Evolutionary conservation across 2,113 vertebrate genomes (phyloP), one percentile per base, ranked within the genome.

Genomic region (Illadopsis cleaveri): DNA sequence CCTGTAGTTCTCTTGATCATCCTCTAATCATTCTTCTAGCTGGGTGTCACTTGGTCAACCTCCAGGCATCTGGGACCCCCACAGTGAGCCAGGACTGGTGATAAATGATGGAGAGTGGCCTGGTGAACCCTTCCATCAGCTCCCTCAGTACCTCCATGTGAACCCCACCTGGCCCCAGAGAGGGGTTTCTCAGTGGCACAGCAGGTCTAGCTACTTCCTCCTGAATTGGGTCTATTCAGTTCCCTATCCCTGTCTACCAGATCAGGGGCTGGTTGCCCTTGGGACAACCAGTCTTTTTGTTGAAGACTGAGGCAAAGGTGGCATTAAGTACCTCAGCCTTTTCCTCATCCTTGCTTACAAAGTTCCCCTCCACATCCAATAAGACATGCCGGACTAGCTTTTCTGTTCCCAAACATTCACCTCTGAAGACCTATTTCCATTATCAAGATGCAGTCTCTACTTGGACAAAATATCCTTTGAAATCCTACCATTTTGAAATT

Each of bases 361-460:
- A 23, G 21, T 16, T 54, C 17, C 12, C 54, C 40, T 76, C 40
- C 17, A n/a, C 6, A 48, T 76, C 47, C 47, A 47, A 0, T 89
- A 91, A 91, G 86, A 95, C 90, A 92, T 79, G 91, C 61, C 21
- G 58, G 88, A 89, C 48, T 45, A 64, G 83, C 85, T 86, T 28
- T 40, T 90, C 90, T 82, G 91, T 75, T 91, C 51, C 68, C 75
- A 73, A 89, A 89, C 82, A 82, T 14, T 87, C 95, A 84, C 65
- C 66, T 89, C 68, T 61, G 65, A 69, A 91, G 50, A 69, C 60
- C 75, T 76, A 57, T 82, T 96, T 71, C 72, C 86, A 91, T 90
- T 95, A 91, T 76, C 64, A 86, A 75, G 73, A 66, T 81, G 86
- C 91, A 96, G 9, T 28, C 71, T 78, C 71, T 78, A 15, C 69